Conservation (phyloP, 1,140 invertebrate species). For the Eriocheir sinensis region DNA sequence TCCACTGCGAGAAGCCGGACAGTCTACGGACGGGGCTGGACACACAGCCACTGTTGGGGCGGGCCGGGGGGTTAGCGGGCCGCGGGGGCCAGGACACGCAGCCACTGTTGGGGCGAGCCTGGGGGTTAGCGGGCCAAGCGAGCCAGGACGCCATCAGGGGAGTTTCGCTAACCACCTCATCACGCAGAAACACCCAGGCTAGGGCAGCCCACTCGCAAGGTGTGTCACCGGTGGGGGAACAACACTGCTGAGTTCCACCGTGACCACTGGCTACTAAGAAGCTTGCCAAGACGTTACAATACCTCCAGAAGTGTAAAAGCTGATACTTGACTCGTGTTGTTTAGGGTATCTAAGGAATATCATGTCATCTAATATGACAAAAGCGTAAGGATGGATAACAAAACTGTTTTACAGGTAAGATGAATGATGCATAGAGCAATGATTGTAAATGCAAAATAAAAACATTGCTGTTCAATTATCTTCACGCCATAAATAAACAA, state of each 20-base stretch:
- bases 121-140: constrained; percentile 55
- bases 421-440: background rate
- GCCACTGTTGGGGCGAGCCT: constrained; percentile 71
- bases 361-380: constrained; percentile 1
- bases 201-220: background rate
- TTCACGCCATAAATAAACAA: background rate
- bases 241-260: constrained; percentile 34
- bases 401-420: background rate
- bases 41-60: constrained; percentile 76
- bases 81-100: constrained; percentile 72
- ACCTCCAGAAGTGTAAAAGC: constrained; percentile 3
- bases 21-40: constrained; percentile 78
- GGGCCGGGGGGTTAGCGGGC: constrained; percentile 74
- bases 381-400: background rate
- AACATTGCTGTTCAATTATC: background rate
- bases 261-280: constrained; percentile 52
- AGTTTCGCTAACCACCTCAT: constrained; percentile 56
- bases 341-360: constrained; percentile 2
- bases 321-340: constrained; percentile 11
- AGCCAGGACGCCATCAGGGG: constrained; percentile 62
- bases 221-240: background rate
- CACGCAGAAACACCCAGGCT: constrained; percentile 39
- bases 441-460: background rate
- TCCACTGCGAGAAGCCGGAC: constrained; percentile 92
- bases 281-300: constrained; percentile 56